Evolutionary conservation across 2,113 vertebrate genomes (phyloP), one percentile per base, ranked within the genome.

Genomic region (Triplophysa tibetana): DNA sequence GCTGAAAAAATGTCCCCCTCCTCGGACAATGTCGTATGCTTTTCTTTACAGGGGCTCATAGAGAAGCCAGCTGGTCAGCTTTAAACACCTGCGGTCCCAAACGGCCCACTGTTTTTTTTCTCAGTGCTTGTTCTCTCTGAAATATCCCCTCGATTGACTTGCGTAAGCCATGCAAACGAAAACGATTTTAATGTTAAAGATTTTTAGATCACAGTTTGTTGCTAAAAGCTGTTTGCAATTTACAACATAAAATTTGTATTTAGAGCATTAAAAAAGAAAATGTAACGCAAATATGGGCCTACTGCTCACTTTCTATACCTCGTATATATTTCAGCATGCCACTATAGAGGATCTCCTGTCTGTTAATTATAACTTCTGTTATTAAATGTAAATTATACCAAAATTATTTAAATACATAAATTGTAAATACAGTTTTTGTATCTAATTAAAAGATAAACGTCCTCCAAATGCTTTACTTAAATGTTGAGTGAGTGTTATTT

Each of bases 1-100:
- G 81, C 85, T 91, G 91, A 94, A 97, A 96, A 96, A 97, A 97
- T 96, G 95, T 74, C 94, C 93, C 94, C 93, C 94, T 94, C 92
- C 92, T 92, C 92, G 95, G 95, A 96, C 95, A 96, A 96, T 95
- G 93, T 95, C 91, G 93, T 90, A 90, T 94, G 93, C 93, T 93
- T 89, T 88, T 91, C 89, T 88, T 89, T 89, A 88, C 65, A 81
- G 78, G 88, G 86, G 87, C 86, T 29, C 75, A 81, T 21, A 85
- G 82, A 86, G 84, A 83, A 79, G 85, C 84, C 91, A 92, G 90
- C 90, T 92, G 90, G 88, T 82, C 72, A 84, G 83, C 67, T 85
- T 85, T 80, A 86, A 86, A 89, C 88, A 82, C 81, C 86, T 89
- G 86, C 89, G 84, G 85, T 65, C 78, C 78, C 75, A 74, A 50